These are phyloP conservation scores for Hormiphora californensis DNA, from an alignment of 37 sponge, comb jelly and placozoan genomes.

Conservation along the genomic window DNA sequence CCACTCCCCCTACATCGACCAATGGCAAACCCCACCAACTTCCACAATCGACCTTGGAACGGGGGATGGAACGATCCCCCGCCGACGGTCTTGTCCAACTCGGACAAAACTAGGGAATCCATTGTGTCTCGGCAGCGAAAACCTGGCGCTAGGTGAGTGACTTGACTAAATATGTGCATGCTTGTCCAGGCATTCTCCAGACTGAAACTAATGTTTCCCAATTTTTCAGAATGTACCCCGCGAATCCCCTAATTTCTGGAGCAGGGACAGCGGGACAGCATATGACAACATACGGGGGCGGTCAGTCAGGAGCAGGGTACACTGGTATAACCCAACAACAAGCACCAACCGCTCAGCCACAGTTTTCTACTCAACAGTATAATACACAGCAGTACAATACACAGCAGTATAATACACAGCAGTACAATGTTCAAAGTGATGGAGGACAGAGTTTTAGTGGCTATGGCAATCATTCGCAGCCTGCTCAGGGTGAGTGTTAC, in stretches of 20 bases:
- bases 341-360: neutral
- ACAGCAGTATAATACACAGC: neutral
- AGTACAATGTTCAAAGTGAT: neutral
- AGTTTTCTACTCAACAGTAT: neutral
- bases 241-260: constrained; percentile 31
- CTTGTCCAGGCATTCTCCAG: neutral
- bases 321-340: neutral
- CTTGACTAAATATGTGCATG: neutral
- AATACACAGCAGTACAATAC: too few species aligned
- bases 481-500: neutral
- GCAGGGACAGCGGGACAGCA: constrained; percentile 14
- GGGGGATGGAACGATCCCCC: constrained; percentile 50
- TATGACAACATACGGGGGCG: neutral
- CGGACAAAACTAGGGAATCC: neutral
- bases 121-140: neutral
- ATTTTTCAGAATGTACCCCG: neutral
- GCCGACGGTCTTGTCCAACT: neutral
- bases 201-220: neutral
- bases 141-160: constrained; percentile 20
- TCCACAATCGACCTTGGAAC: constrained; percentile 25
- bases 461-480: neutral
- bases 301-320: neutral
- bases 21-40: constrained; percentile 44
- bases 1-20: too few species aligned
- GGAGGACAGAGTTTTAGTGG: neutral